Percentiles rank a stretch among this genome's conserved stretches.
Conservation (phyloP, 2,888 invertebrate species). For the Heteromyza rotundicornis region DNA sequence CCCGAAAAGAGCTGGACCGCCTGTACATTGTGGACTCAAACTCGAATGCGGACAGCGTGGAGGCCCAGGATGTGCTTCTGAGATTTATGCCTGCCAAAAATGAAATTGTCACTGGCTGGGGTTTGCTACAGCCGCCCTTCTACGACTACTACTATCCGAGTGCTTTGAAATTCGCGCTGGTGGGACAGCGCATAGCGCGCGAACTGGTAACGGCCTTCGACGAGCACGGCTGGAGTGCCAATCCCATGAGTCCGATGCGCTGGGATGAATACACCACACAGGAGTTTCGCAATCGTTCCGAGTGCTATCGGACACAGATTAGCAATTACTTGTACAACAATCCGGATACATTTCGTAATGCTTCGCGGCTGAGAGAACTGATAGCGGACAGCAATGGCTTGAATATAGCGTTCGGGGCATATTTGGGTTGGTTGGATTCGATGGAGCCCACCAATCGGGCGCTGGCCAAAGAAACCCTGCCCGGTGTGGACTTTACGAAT, state of each 20-base stretch:
- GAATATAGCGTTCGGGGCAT: slow-evolving; percentile 55
- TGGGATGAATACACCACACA: slow-evolving; percentile 42
- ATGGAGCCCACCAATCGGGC: slow-evolving; percentile 28
- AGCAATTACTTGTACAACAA: slow-evolving; percentile 49
- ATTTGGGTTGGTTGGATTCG: slow-evolving; percentile 47
- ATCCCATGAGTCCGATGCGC: slow-evolving; percentile 38
- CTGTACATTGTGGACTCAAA: slow-evolving; percentile 37
- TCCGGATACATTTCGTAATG: slow-evolving; percentile 45
- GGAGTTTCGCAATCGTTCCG: slow-evolving; percentile 40
- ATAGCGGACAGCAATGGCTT: slow-evolving; percentile 50
- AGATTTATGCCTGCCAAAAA: slow-evolving; percentile 38
- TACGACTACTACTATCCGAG: slow-evolving; percentile 48
- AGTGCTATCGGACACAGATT: slow-evolving; percentile 49
- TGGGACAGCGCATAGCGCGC: slow-evolving; percentile 46
- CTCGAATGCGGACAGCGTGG: slow-evolving; percentile 22
- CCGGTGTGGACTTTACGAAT: slow-evolving; percentile 52
- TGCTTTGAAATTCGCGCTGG: slow-evolving; percentile 45
- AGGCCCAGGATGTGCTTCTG: slow-evolving; percentile 44
- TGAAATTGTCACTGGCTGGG: slow-evolving; percentile 46
- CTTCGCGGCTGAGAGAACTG: slow-evolving; percentile 42
- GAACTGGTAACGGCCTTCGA: slow-evolving; percentile 47
- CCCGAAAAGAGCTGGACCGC: slow-evolving; percentile 36
- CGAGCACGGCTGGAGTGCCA: slow-evolving; percentile 46
- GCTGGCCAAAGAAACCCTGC: slow-evolving; percentile 46
- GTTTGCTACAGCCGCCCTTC: slow-evolving; percentile 50